Percentiles rank a stretch among this genome's conserved stretches.
These are phyloP conservation scores for Anguilla obscura DNA, from an alignment of 2,797 vertebrate species.

Conservation along the genomic window DNA sequence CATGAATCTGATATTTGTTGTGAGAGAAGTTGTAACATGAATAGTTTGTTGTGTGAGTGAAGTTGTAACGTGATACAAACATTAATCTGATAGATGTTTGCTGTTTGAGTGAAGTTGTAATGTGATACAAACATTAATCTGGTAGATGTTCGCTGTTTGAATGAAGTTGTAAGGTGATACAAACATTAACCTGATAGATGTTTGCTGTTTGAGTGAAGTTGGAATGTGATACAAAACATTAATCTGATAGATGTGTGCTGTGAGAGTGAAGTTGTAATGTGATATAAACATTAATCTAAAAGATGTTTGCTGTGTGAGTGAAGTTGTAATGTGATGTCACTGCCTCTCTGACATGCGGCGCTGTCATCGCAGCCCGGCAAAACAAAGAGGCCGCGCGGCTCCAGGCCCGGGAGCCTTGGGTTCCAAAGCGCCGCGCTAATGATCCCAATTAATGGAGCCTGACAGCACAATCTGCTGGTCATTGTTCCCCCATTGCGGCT, in stretches of 20 bases:
- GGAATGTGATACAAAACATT: background rate
- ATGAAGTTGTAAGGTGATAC: background rate
- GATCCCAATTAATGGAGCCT: constrained; percentile 97
- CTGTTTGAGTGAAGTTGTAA: too few species aligned
- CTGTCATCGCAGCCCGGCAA: background rate
- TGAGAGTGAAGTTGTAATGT: too few species aligned
- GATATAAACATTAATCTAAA: too few species aligned
- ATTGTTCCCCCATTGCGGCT: constrained; percentile 88
- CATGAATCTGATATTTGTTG: too few species aligned
- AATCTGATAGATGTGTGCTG: too few species aligned
- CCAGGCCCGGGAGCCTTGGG: constrained; percentile 68
- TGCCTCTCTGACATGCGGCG: background rate
- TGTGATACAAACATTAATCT: background rate
- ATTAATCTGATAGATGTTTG: too few species aligned
- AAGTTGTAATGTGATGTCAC: background rate
- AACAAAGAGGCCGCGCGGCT: constrained; percentile 69
- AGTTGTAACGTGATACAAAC: too few species aligned
- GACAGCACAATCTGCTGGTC: constrained; percentile 99
- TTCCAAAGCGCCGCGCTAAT: constrained; percentile 96
- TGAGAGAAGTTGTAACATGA: too few species aligned
- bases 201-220: too few species aligned
- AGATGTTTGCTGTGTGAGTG: too few species aligned
- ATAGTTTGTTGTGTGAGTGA: too few species aligned
- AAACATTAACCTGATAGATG: background rate
- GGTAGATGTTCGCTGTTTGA: too few species aligned